phyloP scores from a whole-genome alignment of 2,797 vertebrate genomes.

The Sphaeramia orbicularis region DNA sequence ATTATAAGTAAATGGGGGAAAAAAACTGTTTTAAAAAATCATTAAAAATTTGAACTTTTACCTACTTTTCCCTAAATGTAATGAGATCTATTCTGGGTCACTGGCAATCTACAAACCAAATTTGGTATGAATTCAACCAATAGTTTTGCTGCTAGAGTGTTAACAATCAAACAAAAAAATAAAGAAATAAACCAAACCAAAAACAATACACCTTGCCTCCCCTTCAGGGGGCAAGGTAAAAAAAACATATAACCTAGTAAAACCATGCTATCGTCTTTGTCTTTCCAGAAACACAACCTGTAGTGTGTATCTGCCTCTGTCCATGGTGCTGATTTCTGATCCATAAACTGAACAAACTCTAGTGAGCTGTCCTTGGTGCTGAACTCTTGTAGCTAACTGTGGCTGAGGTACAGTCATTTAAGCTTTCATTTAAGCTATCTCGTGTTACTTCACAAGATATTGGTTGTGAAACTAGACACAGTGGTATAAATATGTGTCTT shows the following conservation, averaged over 20 bases:
- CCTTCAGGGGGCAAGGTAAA: too few relatives aligned
- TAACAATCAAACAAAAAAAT: too few relatives aligned
- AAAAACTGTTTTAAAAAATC: too few relatives aligned
- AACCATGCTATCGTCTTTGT: not conserved
- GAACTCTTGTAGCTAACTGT: not conserved
- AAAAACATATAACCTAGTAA: too few relatives aligned
- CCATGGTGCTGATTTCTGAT: constrained; percentile 45
- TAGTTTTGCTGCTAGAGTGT: too few relatives aligned
- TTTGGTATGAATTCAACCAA: not conserved
- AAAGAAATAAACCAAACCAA: too few relatives aligned
- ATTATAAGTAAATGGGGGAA: too few relatives aligned
- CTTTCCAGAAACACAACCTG: not conserved
- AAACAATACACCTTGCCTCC: constrained; percentile 3
- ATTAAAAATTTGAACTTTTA: too few relatives aligned
- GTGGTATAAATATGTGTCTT: too few relatives aligned
- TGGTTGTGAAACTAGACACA: not conserved
- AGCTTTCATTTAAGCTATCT: not conserved
- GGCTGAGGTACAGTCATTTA: not conserved
- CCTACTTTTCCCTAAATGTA: too few relatives aligned
- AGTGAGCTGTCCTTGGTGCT: constrained; percentile 52
- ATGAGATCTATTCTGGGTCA: too few relatives aligned
- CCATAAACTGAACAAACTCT: not conserved
- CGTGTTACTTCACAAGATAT: not conserved
- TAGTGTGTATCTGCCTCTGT: constrained; percentile 36
- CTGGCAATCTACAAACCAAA: too few relatives aligned